Evolutionary conservation across 2,888 invertebrate species (phyloP).

Genomic region (Amphipoea lucens): DNA sequence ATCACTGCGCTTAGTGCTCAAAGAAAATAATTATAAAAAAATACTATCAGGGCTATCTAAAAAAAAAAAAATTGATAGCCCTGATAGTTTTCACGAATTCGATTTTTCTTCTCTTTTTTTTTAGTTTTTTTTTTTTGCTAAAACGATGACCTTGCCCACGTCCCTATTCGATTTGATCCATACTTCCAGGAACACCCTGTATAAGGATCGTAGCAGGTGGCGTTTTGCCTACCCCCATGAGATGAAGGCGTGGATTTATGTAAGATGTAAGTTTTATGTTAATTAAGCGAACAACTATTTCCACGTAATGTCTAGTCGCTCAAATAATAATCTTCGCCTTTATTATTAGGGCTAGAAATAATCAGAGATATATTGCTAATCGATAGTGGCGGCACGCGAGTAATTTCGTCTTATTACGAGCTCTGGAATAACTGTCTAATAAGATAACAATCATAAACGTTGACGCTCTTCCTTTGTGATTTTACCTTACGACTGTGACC

Average conservation of each 20-base stretch:
- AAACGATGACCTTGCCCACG: too few species aligned
- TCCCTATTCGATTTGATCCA: too few species aligned
- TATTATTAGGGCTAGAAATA: constrained; percentile 24
- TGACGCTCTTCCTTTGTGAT: constrained; percentile 4
- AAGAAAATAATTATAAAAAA: too few species aligned
- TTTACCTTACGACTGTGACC: neutral
- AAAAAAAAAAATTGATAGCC: too few species aligned
- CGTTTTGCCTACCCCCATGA: neutral
- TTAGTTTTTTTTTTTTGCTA: too few species aligned
- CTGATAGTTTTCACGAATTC: too few species aligned
- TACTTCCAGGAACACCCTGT: too few species aligned
- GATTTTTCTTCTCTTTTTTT: too few species aligned
- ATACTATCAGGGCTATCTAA: too few species aligned
- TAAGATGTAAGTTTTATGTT: neutral
- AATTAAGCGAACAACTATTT: constrained; percentile 2
- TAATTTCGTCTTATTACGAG: constrained; percentile 14
- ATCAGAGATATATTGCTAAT: constrained; percentile 19
- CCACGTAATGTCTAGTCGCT: neutral
- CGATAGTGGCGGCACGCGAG: neutral
- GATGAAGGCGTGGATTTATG: neutral
- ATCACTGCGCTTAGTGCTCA: too few species aligned
- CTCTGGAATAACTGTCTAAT: constrained; percentile 13
- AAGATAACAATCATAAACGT: constrained; percentile 27
- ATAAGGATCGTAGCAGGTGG: neutral
- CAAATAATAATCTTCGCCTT: constrained; percentile 17